phyloP scores from a whole-genome alignment of 2,797 vertebrate species.

The Vespertilio murinus region DNA sequence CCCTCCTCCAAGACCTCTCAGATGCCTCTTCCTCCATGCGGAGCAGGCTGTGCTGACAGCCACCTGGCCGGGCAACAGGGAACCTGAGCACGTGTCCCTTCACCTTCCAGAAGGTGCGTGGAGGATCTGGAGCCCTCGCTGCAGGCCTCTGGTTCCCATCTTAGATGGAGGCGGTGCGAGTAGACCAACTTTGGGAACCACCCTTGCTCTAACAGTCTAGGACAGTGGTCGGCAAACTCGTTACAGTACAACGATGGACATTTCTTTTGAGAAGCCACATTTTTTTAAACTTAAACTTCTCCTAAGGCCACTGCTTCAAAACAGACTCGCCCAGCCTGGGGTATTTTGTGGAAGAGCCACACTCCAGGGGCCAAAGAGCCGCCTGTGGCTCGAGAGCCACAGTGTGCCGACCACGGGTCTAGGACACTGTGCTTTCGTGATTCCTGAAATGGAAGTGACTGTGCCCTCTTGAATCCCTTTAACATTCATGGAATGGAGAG shows the following conservation, averaged over 20 bases:
- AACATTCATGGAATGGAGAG: conserved; percentile 65
- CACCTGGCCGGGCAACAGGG: neutral
- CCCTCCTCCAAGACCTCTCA: neutral
- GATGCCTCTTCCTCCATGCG: neutral
- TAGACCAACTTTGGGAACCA: neutral
- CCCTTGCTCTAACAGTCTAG: neutral
- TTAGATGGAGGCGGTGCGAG: neutral
- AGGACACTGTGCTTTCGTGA: neutral
- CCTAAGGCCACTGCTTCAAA: too few species aligned
- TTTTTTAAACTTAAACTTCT: too few species aligned
- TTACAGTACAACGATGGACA: too few species aligned
- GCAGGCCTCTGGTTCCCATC: neutral
- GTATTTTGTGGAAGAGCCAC: too few species aligned
- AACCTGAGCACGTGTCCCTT: neutral
- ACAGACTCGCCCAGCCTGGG: too few species aligned
- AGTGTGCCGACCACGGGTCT: too few species aligned
- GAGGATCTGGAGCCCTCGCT: neutral
- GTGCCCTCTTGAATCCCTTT: neutral
- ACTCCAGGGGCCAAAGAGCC: too few species aligned
- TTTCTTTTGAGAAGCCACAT: too few species aligned
- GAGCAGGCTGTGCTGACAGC: neutral
- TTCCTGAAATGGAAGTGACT: neutral
- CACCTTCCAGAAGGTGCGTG: neutral
- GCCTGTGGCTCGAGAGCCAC: too few species aligned
- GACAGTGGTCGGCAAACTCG: neutral